These are phyloP conservation scores for Celastrina argiolus DNA, from an alignment of 2,888 invertebrate species.

Conservation along the genomic window DNA sequence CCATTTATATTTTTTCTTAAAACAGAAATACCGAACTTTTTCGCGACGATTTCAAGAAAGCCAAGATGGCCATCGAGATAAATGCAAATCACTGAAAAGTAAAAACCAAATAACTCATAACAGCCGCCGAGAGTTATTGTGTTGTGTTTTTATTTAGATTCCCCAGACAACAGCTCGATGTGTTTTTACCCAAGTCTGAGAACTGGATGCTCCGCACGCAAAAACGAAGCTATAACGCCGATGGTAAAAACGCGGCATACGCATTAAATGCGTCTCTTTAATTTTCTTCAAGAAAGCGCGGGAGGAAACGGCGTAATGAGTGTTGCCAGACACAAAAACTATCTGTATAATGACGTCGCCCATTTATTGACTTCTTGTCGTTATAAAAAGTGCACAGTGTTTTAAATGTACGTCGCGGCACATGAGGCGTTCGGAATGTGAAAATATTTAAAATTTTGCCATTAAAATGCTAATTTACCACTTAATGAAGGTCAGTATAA, in stretches of 20 bases:
- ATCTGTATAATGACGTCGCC: conserved; percentile 63
- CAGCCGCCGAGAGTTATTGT: conserved; percentile 68
- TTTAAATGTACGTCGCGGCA: conserved; percentile 47
- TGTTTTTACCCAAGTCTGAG: conserved; percentile 68
- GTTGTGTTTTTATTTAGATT: conserved; percentile 52
- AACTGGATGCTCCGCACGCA: conserved; percentile 53
- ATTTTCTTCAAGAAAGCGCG: conserved; percentile 75
- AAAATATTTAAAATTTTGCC: background rate
- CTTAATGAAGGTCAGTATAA: conserved; percentile 16
- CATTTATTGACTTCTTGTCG: conserved; percentile 55
- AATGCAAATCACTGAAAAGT: conserved; percentile 68
- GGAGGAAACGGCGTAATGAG: conserved; percentile 75
- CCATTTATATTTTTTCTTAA: background rate
- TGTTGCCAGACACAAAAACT: conserved; percentile 67
- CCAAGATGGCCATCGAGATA: conserved; percentile 24
- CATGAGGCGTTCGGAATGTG: conserved; percentile 2
- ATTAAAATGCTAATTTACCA: conserved; percentile 7
- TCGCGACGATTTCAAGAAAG: conserved; percentile 7
- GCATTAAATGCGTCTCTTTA: conserved; percentile 75
- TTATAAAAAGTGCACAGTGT: conserved; percentile 54
- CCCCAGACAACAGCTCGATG: conserved; percentile 40
- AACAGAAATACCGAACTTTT: background rate
- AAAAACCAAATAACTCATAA: conserved; percentile 73
- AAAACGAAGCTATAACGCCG: conserved; percentile 63
- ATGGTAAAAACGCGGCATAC: conserved; percentile 65